Evolutionary conservation across 1,140 invertebrate species (phyloP), one percentile per base, ranked within the genome.

Genomic region (Psix sp.): DNA sequence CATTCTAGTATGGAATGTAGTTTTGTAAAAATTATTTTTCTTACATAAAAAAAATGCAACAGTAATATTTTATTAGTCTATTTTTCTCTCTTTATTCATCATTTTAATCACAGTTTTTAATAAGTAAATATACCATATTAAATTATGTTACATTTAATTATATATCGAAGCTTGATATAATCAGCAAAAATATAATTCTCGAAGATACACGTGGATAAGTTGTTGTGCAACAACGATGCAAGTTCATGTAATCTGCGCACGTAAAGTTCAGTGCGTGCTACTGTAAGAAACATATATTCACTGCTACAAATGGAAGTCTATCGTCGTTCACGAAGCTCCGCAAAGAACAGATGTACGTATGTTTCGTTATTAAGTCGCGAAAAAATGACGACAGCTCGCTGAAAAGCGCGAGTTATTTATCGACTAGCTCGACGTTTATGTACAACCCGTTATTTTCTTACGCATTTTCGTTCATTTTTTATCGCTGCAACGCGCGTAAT

Each of bases 1-100:
- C 21, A 38, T 51, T 31, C 21, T 7, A 4, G 57, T 38, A 51
- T 20, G 36, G 38, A 51, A 51, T 52, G 57, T 38, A 72, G 59
- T 59, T 65, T 65, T 11, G 52, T 59, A 72, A 63, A 63, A 72
- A 72, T 72, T 72, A 59, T 59, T 72, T 59, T 72, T 72, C 68
- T 72, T 63, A 63, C 26, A n/a, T 29, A 29, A 29, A n/a, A 29
- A 29, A n/a, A 2, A n/a, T n/a, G n/a, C n/a, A n/a, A n/a, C n/a
- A n/a, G n/a, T n/a, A n/a, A n/a, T n/a, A n/a, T n/a, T n/a, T n/a
- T n/a, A n/a, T n/a, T n/a, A n/a, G n/a, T n/a, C n/a, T n/a, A n/a
- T n/a, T n/a, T n/a, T n/a, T n/a, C n/a, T n/a, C n/a, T n/a, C n/a
- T n/a, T n/a, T n/a, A n/a, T n/a, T n/a, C n/a, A n/a, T n/a, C n/a